phyloP scores from a whole-genome alignment of 2,888 invertebrate species.

The Mamestra brassicae region DNA sequence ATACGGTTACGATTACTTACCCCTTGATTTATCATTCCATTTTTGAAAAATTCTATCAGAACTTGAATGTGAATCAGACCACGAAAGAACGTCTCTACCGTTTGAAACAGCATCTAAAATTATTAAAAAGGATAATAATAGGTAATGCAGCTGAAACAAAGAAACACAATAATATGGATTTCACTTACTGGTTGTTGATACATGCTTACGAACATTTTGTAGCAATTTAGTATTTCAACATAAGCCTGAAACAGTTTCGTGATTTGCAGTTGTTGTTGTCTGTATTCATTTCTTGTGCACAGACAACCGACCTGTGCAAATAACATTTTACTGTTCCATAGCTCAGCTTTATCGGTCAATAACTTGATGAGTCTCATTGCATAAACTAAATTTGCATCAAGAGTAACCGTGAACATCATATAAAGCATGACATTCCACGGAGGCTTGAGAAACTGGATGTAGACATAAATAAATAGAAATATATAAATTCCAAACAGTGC shows the following conservation, averaged over 20 bases:
- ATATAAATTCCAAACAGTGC: constrained; percentile 4
- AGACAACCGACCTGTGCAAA: too few relatives aligned
- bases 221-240: not conserved
- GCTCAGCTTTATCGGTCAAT: constrained; percentile 2
- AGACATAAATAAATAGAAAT: not conserved
- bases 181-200: constrained; percentile 12
- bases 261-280: not conserved
- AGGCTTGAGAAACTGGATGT: not conserved
- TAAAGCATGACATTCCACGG: not conserved
- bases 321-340: constrained; percentile 8
- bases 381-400: constrained; percentile 20
- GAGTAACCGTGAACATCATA: not conserved
- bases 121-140: not conserved
- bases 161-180: not conserved
- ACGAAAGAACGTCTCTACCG: not conserved
- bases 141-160: not conserved
- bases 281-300: not conserved
- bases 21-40: not conserved
- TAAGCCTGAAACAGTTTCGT: constrained; percentile 7
- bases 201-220: not conserved
- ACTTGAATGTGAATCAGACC: not conserved
- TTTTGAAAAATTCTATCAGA: not conserved
- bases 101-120: not conserved
- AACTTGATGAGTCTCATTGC: constrained; percentile 2
- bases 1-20: not conserved